phyloP scores from a whole-genome alignment of 2,113 vertebrate genomes.

The Elgaria multicarinata region DNA sequence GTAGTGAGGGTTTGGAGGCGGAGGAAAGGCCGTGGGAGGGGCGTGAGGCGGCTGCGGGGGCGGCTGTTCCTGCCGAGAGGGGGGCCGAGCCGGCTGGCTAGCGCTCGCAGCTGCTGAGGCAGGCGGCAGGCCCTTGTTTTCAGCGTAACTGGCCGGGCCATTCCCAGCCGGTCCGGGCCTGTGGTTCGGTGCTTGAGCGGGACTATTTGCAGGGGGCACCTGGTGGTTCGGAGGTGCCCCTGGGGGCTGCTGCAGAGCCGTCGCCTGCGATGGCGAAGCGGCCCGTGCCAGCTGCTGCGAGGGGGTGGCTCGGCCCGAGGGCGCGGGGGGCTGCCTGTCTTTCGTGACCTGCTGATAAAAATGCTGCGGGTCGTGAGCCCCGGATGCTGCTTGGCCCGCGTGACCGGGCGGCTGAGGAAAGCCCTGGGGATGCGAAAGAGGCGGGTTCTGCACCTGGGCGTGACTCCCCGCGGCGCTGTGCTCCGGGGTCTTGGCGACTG shows the following conservation, averaged over 20 bases:
- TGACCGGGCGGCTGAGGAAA: slow-evolving; percentile 50
- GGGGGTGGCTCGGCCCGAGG: slow-evolving; percentile 54
- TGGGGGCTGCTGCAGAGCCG: slow-evolving; percentile 41
- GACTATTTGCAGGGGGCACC: slow-evolving; percentile 56
- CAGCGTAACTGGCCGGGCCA: too few species aligned
- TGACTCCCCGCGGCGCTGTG: slow-evolving; percentile 55
- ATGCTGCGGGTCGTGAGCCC: slow-evolving; percentile 76
- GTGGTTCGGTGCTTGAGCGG: slow-evolving; percentile 33
- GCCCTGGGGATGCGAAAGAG: slow-evolving; percentile 54
- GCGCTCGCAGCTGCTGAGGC: slow-evolving; percentile 3
- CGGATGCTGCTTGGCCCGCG: slow-evolving; percentile 40
- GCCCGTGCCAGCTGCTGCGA: slow-evolving; percentile 53
- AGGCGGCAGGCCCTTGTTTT: slow-evolving; percentile 41
- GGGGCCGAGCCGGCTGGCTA: slow-evolving; percentile 53
- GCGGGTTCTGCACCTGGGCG: slow-evolving; percentile 44
- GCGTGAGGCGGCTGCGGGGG: slow-evolving; percentile 79
- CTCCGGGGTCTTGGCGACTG: slow-evolving; percentile 78
- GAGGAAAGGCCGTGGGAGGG: slow-evolving; percentile 80
- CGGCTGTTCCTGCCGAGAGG: slow-evolving; percentile 71
- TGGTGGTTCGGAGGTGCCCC: slow-evolving; percentile 57
- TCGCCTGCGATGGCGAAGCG: slow-evolving; percentile 11
- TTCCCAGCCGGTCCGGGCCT: too few species aligned
- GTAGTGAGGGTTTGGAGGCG: slow-evolving; percentile 67
- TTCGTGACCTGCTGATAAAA: slow-evolving; percentile 95
- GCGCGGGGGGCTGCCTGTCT: slow-evolving; percentile 79